Base-by-base conservation (phyloP, 2,113 vertebrate species). In the Onychostoma macrolepis region DNA sequence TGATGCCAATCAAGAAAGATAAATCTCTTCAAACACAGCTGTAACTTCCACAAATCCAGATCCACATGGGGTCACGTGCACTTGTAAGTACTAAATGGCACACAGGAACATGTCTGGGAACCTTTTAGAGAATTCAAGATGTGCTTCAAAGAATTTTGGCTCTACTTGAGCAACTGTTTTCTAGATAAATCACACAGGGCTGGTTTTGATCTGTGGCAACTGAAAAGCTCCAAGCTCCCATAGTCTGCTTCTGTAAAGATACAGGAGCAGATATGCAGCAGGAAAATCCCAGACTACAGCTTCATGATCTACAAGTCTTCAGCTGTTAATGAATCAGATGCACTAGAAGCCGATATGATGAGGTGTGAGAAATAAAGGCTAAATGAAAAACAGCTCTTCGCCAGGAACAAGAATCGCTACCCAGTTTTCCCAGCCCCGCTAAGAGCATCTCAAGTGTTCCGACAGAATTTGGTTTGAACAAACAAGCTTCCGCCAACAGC, bases 351-450 rank as follows among this genome's bases (percentile, higher is more conserved):
- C 11, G 86, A 69, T 82, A 36, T 85, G 77, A 67, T 36, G 87
- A 91, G 89, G 91, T 91, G 92, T 92, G 89, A 89, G 82, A 92
- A 93, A 92, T 88, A 92, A 85, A 83, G 50, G 6, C 19, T 19
- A 83, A 80, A 86, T 33, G 58, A 88, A 69, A 72, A 87, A 61
- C 92, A 88, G 53, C 56, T 77, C 79, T 86, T 89, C 83, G 43
- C 58, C 61, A 41, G 61, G 43, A 85, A 79, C 83, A 41, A 45
- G 65, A 80, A 81, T 28, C 4, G 36, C 38, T 61, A 82, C 56
- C 12, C 83, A 74, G 33, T 84, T 78, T 90, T 87, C 91, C 83
- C 89, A 83, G 87, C 90, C 89, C 53, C 61, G 74, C 79, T 81
- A 86, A 92, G 91, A 79, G 90, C 75, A 33, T 50, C 43, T 90